These are phyloP conservation scores for Diabrotica undecimpunctata DNA, from an alignment of 1,140 invertebrate species.

Conservation along the genomic window DNA sequence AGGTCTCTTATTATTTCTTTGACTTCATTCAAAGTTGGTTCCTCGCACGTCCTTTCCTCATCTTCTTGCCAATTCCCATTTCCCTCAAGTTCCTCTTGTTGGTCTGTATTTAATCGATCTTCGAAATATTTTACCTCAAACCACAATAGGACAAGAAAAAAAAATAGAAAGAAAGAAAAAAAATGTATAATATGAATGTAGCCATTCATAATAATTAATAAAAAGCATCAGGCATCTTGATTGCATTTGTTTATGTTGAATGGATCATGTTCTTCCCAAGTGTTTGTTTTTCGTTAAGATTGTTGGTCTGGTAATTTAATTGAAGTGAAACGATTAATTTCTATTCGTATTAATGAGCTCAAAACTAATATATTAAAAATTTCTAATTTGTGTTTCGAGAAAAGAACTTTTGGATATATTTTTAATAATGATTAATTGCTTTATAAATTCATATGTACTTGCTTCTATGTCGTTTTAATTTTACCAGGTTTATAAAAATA, in stretches of 20 bases:
- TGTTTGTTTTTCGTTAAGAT: not conserved
- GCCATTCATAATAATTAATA: not conserved
- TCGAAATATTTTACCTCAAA: too few relatives aligned
- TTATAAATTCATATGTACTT: not conserved
- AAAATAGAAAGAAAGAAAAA: not conserved
- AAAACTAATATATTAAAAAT: not conserved
- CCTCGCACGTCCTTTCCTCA: too few relatives aligned
- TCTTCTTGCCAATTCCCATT: too few relatives aligned
- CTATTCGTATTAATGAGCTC: not conserved
- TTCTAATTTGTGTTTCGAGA: too few relatives aligned
- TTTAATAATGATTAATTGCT: not conserved
- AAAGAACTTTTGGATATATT: not conserved
- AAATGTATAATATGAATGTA: not conserved
- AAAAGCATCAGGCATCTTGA: not conserved
- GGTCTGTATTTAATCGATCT: too few relatives aligned
- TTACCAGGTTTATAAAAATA: not conserved
- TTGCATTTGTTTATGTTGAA: not conserved
- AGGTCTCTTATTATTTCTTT: too few relatives aligned
- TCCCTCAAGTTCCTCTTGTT: too few relatives aligned
- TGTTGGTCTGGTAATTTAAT: not conserved
- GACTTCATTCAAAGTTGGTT: too few relatives aligned
- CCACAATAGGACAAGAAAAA: too few relatives aligned
- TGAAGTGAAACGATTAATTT: not conserved
- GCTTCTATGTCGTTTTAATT: not conserved
- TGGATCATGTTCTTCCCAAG: not conserved